Evolutionary conservation across 2,888 invertebrate genomes (phyloP), one percentile per base, ranked within the genome.

Genomic region (Thelaira solivaga): DNA sequence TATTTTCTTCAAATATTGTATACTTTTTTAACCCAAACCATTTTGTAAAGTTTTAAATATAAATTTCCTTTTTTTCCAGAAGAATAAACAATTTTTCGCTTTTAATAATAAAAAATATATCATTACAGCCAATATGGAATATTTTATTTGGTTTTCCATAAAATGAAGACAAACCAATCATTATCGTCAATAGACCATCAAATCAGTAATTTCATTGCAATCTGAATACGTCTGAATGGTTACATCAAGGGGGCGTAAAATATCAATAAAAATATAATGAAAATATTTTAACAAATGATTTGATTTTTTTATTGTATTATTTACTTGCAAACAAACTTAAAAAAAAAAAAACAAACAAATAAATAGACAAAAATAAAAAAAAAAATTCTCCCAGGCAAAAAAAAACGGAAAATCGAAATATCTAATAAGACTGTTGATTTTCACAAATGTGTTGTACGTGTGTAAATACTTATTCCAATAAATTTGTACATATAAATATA

Each of bases 211-310:
- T 10, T 11, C n/a, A n/a, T n/a, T n/a, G n/a, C n/a, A n/a, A n/a
- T n/a, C n/a, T n/a, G n/a, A n/a, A n/a, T 22, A 55, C 36, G 34
- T 4, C 8, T 45, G 59, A 47, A 34, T 68, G 61, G 55, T 47
- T 34, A 29, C 45, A 47, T 45, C 47, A 55, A 57, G 57, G 24
- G 57, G 67, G 51, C 59, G 31, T 59, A 69, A 69, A 59, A 65
- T 71, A 65, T 74, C 61, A 74, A 78, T 78, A 78, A 74, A 71
- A 69, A 45, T 31, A 29, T 16, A 16, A 43, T n/a, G 36, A 62
- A 76, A 39, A 47, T 45, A 39, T 39, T 61, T 24, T 69, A 55
- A 78, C 55, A 74, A 71, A 78, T 78, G 69, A 78, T 78, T 65
- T 65, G 69, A 74, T 74, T 74, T 69, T 64, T n/a, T 69, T 61